phyloP scores from a whole-genome alignment of 2,113 vertebrate genomes.

The Chaetops frenatus region DNA sequence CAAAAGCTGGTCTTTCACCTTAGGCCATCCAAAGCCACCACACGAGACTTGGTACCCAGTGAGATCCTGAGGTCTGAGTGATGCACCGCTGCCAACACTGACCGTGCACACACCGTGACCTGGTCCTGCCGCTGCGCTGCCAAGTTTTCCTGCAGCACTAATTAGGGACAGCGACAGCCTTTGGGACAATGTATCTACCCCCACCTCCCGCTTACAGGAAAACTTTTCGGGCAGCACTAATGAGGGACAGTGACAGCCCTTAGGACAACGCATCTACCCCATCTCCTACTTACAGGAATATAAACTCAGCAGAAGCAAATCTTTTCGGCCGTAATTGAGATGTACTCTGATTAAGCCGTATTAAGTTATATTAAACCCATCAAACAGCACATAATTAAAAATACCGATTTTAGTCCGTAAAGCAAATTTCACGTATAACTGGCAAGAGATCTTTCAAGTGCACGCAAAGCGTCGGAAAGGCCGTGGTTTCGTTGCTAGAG shows the following conservation, averaged over 20 bases:
- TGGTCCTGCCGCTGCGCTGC: fast-evolving
- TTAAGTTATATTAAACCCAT: background rate
- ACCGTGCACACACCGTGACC: background rate
- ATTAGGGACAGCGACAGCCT: fast-evolving
- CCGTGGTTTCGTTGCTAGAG: background rate
- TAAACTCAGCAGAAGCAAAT: fast-evolving
- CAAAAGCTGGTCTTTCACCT: background rate
- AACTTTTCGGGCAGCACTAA: background rate
- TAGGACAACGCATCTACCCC: background rate
- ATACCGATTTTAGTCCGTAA: fast-evolving
- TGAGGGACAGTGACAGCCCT: fast-evolving
- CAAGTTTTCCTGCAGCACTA: background rate
- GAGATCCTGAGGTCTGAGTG: no score
- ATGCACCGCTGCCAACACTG: background rate
- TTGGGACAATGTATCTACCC: background rate
- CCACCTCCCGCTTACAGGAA: background rate
- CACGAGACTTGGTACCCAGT: fast-evolving
- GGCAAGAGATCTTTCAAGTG: background rate
- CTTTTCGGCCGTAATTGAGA: background rate
- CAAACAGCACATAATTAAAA: background rate
- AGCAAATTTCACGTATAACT: background rate
- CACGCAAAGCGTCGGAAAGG: background rate
- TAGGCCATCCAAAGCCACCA: background rate
- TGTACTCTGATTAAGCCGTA: fast-evolving
- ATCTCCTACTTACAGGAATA: no score